A percentile compares a stretch with the other conserved stretches of the same genome.
phyloP scores from a whole-genome alignment of 2,888 invertebrate species.

The Trissoscelio sp. region DNA sequence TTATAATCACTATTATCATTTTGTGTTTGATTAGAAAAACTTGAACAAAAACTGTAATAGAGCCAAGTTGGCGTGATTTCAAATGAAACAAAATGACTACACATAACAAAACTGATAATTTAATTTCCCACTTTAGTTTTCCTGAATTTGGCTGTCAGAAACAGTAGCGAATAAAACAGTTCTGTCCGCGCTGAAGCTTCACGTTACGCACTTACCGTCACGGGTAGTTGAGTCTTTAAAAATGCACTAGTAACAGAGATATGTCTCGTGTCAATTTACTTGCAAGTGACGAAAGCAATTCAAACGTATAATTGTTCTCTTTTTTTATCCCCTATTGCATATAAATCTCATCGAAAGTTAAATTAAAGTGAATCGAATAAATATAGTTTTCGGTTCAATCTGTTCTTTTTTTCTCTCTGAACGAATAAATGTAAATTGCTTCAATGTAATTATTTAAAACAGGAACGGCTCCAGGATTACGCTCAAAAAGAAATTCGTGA shows the following conservation, averaged over 20 bases:
- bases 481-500: background rate
- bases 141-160: conserved; percentile 8
- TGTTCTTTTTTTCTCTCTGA: background rate
- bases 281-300: background rate
- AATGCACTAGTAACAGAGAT: too few relatives aligned
- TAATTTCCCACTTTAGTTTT: conserved; percentile 28
- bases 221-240: too few relatives aligned
- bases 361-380: conserved; percentile 6
- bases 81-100: conserved; percentile 11
- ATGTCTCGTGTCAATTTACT: background rate
- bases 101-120: conserved; percentile 5
- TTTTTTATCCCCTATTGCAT: background rate
- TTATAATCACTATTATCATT: too few relatives aligned
- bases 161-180: conserved; percentile 10
- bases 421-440: conserved; percentile 34
- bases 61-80: background rate
- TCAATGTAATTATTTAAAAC: conserved; percentile 31
- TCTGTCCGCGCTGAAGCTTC: conserved; percentile 2
- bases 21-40: too few relatives aligned
- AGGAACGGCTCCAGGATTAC: conserved; percentile 18
- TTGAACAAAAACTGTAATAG: background rate
- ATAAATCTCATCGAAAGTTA: background rate
- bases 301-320: background rate
- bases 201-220: background rate
- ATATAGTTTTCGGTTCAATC: conserved; percentile 17